Percentiles rank a stretch among this genome's conserved stretches.
phyloP scores from a whole-genome alignment of 2,797 vertebrate species.

The Fratercula arctica region DNA sequence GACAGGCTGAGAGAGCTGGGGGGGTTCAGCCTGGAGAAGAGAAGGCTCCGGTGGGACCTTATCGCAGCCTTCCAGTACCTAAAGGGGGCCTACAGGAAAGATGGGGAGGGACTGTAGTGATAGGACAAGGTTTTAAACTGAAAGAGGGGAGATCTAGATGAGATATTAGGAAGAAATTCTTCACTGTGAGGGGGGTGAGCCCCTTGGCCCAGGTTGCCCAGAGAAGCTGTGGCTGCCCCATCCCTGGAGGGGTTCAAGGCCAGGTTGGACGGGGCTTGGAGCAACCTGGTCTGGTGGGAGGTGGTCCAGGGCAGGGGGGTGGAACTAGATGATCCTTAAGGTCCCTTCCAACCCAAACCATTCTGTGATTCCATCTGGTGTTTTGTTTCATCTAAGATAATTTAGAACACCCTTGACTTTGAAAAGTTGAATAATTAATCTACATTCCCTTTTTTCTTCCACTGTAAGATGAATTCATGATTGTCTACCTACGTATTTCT shows the following conservation, averaged over 20 bases:
- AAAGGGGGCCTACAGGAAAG: background rate
- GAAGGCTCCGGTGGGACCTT: background rate
- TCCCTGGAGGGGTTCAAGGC: background rate
- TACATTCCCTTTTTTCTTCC: constrained; percentile 30
- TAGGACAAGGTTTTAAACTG: background rate
- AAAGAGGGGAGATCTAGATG: background rate
- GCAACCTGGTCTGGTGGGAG: background rate
- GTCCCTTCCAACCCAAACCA: background rate
- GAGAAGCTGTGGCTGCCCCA: background rate
- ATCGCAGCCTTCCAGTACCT: background rate
- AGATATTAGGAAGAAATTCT: background rate
- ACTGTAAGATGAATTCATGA: constrained; percentile 33
- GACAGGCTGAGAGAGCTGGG: background rate
- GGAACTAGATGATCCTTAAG: background rate
- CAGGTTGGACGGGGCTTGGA: background rate
- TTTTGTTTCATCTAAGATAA: constrained; percentile 28
- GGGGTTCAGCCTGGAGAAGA: background rate
- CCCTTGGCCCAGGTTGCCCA: background rate
- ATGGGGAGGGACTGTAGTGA: background rate
- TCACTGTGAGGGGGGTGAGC: background rate
- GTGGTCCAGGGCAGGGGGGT: background rate
- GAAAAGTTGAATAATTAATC: constrained; percentile 16
- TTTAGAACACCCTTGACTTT: background rate
- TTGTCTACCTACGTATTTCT: constrained; percentile 29
- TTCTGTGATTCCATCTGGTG: background rate